Conservation (phyloP, 2,797 vertebrate species). For the Lates japonicus region DNA sequence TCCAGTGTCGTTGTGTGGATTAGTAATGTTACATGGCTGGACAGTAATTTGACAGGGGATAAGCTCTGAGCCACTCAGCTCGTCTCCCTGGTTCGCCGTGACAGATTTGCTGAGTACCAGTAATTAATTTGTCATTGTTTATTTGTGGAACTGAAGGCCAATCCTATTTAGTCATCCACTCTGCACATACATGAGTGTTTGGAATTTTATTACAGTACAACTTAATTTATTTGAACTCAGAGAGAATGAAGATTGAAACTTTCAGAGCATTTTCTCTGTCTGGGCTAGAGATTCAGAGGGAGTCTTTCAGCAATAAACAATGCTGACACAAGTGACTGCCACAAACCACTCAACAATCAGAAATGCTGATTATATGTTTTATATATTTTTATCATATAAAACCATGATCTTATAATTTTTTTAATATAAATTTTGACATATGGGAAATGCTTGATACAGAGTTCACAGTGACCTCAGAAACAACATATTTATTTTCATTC, state of each 20-base stretch:
- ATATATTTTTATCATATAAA: not conserved
- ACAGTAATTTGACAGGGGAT: conserved; percentile 74
- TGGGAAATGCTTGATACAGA: too few species aligned
- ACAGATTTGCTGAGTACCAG: conserved; percentile 64
- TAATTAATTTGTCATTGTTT: conserved; percentile 80
- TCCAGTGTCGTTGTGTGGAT: conserved; percentile 51
- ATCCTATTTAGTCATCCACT: conserved; percentile 26
- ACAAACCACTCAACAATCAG: not conserved
- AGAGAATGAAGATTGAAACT: conserved; percentile 6
- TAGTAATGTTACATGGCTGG: conserved; percentile 70
- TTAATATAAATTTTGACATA: too few species aligned
- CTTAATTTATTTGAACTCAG: conserved; percentile 31
- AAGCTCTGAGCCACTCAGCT: conserved; percentile 63
- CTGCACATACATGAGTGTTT: not conserved
- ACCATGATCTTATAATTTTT: too few species aligned
- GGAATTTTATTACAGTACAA: conserved; percentile 23
- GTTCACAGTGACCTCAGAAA: too few species aligned
- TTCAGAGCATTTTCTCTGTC: not conserved
- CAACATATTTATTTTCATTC: too few species aligned
- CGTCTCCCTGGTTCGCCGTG: conserved; percentile 35
- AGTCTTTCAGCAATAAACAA: not conserved
- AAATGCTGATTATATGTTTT: not conserved
- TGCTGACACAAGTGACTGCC: not conserved
- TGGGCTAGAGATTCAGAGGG: not conserved
- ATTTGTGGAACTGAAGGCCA: conserved; percentile 65